Evolutionary conservation across 2,888 invertebrate species (phyloP).

Genomic region (Cryptocheilus praepositus): DNA sequence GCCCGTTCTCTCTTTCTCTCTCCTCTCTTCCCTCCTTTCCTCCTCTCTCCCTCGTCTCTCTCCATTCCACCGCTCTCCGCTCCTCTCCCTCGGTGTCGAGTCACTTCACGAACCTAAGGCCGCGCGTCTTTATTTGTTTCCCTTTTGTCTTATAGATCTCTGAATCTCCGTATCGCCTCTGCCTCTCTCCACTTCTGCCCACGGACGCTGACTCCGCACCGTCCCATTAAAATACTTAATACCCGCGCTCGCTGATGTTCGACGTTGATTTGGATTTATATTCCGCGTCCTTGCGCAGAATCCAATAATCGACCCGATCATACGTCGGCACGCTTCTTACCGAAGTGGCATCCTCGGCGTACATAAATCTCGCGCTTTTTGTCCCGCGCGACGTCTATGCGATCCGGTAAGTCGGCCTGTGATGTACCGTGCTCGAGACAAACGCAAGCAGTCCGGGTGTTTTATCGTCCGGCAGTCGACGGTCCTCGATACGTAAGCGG

Average conservation of each 20-base stretch:
- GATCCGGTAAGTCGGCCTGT: no score
- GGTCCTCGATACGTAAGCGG: neutral
- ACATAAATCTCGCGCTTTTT: constrained; percentile 5
- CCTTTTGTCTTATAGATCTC: constrained; percentile 61
- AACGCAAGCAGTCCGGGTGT: no score
- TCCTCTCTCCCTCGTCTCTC: constrained; percentile 13
- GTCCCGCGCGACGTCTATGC: no score
- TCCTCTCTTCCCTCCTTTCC: constrained; percentile 23
- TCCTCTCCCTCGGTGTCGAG: constrained; percentile 46
- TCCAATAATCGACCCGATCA: constrained; percentile 18
- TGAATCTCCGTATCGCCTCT: constrained; percentile 37
- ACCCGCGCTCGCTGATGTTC: constrained; percentile 20
- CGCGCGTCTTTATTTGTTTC: constrained; percentile 61
- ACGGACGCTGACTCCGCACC: neutral
- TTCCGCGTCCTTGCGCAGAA: constrained; percentile 10
- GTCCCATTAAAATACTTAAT: constrained; percentile 50
- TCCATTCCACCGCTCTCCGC: constrained; percentile 15
- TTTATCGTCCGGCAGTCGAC: no score
- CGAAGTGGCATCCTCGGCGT: constrained; percentile 16
- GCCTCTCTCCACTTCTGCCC: neutral
- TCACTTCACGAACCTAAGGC: constrained; percentile 59
- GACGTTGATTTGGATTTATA: constrained; percentile 45
- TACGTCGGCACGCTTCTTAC: constrained; percentile 30
- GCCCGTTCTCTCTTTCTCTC: constrained; percentile 55
- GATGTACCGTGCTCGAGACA: no score